Evolutionary conservation across 1,140 invertebrate species (phyloP).

Genomic region (Drosophila mauritiana): DNA sequence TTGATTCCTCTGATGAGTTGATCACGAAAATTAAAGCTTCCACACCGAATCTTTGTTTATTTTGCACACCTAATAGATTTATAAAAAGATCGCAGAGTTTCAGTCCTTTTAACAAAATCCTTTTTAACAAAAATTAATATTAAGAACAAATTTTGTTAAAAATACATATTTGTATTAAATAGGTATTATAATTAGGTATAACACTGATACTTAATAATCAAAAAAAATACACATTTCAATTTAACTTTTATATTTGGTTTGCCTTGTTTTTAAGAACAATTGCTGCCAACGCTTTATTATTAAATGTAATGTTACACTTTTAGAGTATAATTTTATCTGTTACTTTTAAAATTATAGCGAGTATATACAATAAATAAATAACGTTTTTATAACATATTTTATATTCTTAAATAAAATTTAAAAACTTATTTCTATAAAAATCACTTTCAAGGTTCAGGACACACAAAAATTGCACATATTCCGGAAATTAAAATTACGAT

Average conservation of each 20-base stretch:
- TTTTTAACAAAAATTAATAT: background rate
- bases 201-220: too few relatives aligned
- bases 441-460: conserved; percentile 25
- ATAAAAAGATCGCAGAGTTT: background rate
- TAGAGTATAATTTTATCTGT: conserved; percentile 51
- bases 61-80: conserved; percentile 6
- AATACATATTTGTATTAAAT: background rate
- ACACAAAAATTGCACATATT: conserved; percentile 6
- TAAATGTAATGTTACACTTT: conserved; percentile 52
- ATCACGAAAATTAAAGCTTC: background rate
- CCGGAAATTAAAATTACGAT: conserved; percentile 20
- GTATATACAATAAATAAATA: conserved; percentile 54
- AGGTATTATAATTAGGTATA: too few relatives aligned
- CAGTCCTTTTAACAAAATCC: background rate
- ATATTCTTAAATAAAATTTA: conserved; percentile 33
- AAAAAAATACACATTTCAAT: background rate
- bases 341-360: conserved; percentile 47
- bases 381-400: conserved; percentile 28
- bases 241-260: background rate
- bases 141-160: background rate
- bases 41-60: conserved; percentile 7
- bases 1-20: background rate
- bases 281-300: background rate
- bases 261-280: background rate
- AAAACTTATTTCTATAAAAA: conserved; percentile 49